Evolutionary conservation across 23 tunicate species (phyloP).

Genomic region (Trididemnum clinides): DNA sequence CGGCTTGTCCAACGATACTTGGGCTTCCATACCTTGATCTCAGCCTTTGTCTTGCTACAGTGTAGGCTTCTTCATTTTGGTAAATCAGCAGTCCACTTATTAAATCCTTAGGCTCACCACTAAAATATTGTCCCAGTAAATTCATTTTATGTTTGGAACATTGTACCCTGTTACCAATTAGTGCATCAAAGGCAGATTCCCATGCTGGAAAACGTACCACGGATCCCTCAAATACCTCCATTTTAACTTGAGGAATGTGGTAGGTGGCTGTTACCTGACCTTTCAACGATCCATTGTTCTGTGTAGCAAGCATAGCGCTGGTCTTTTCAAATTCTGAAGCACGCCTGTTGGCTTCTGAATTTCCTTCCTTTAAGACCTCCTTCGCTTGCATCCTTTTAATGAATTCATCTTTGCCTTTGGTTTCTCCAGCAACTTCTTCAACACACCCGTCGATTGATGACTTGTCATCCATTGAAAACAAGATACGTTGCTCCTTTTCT

Average conservation of each 20-base stretch:
- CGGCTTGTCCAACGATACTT: conserved; percentile 1
- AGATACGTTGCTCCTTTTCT: neutral
- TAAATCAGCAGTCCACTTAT: neutral
- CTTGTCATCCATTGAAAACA: neutral
- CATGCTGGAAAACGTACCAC: conserved; percentile 19
- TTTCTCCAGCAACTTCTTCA: too few relatives aligned
- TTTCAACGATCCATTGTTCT: too few relatives aligned
- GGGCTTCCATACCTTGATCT: conserved; percentile 8
- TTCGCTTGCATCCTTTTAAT: too few relatives aligned
- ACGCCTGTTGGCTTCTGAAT: too few relatives aligned
- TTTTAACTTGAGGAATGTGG: conserved; percentile 19
- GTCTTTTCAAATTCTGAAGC: too few relatives aligned
- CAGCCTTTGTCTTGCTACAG: conserved; percentile 5
- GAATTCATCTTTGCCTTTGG: too few relatives aligned
- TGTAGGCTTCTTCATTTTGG: conserved; percentile 32
- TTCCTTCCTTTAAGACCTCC: too few relatives aligned
- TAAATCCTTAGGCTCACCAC: conserved; percentile 4
- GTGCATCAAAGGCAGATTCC: conserved; percentile 32
- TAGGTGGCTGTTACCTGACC: neutral
- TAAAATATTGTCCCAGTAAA: conserved; percentile 12
- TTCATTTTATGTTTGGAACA: conserved; percentile 17
- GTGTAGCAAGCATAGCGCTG: too few relatives aligned
- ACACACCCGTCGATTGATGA: too few relatives aligned
- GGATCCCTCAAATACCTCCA: conserved; percentile 13
- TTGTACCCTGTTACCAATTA: neutral